phyloP scores from a whole-genome alignment of 2,888 invertebrate genomes.

The Callyntrura guangdongensis region DNA sequence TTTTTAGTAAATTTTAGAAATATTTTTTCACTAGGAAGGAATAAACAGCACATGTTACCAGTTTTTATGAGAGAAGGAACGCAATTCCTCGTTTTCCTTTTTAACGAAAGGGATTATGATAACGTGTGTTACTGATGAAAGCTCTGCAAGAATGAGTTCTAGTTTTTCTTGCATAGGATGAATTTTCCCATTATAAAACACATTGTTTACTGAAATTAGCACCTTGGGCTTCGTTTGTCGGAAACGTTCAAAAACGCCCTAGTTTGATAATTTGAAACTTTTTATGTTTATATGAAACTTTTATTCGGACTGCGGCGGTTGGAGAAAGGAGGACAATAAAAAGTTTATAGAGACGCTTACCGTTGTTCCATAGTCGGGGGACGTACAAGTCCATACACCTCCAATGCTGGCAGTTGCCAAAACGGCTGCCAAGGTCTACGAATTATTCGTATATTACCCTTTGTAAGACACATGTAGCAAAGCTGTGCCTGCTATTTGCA shows the following conservation, averaged over 20 bases:
- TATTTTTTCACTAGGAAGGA: too few relatives aligned
- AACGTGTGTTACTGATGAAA: conserved; percentile 79
- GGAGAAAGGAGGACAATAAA: neutral
- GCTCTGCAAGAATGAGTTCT: conserved; percentile 85
- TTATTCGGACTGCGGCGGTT: neutral
- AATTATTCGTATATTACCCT: conserved; percentile 58
- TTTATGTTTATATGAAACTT: neutral
- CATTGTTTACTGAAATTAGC: conserved; percentile 87
- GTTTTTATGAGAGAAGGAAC: conserved; percentile 61
- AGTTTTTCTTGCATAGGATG: conserved; percentile 87
- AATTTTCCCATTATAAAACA: conserved; percentile 87
- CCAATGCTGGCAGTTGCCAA: conserved; percentile 87
- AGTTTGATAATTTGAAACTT: conserved; percentile 5
- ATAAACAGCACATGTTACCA: too few relatives aligned
- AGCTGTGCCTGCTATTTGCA: neutral
- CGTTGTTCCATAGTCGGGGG: conserved; percentile 87
- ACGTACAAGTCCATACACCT: conserved; percentile 88
- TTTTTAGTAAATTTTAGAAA: too few relatives aligned
- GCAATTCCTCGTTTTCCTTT: conserved; percentile 20
- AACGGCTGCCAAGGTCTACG: conserved; percentile 87
- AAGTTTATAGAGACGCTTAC: conserved; percentile 62
- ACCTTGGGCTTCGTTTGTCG: conserved; percentile 87
- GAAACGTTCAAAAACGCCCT: conserved; percentile 86
- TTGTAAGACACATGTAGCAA: too few relatives aligned
- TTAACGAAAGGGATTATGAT: conserved; percentile 83